Evolutionary conservation across 2,797 vertebrate genomes (phyloP).

Genomic region (Coracias cyanogaster): DNA sequence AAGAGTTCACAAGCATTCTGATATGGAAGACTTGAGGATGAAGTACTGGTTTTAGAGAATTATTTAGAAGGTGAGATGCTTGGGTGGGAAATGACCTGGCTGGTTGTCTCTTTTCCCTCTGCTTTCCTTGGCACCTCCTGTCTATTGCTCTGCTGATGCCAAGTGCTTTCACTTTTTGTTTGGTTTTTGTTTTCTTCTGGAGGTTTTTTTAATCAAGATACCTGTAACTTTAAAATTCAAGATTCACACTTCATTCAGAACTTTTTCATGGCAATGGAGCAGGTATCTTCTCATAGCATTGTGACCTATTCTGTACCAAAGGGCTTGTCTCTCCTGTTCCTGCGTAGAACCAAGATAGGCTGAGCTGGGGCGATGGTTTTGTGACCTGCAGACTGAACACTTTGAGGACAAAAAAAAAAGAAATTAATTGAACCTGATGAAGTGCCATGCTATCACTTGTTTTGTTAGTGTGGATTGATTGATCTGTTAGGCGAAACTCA

Average conservation of each 20-base stretch:
- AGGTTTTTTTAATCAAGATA: neutral
- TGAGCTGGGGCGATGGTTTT: neutral
- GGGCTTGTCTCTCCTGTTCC: neutral
- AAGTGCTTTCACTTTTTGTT: neutral
- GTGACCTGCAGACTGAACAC: neutral
- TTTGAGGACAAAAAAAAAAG: neutral
- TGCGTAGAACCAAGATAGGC: neutral
- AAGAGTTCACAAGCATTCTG: neutral
- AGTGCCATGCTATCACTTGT: neutral
- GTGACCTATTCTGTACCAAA: neutral
- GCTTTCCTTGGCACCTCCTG: neutral
- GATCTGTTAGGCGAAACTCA: neutral
- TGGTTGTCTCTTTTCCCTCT: neutral
- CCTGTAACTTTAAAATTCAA: neutral
- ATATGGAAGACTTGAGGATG: neutral
- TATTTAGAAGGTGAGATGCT: neutral
- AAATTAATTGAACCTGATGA: neutral
- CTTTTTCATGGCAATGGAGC: neutral
- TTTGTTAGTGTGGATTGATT: neutral
- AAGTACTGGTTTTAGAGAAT: neutral
- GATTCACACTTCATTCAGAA: neutral
- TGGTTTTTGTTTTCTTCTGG: too few relatives aligned
- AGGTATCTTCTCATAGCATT: neutral
- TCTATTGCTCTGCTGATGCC: neutral
- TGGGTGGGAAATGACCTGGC: neutral